Evolutionary conservation across 2,113 vertebrate genomes (phyloP), one percentile per base, ranked within the genome.

Genomic region (Seriola quinqueradiata): DNA sequence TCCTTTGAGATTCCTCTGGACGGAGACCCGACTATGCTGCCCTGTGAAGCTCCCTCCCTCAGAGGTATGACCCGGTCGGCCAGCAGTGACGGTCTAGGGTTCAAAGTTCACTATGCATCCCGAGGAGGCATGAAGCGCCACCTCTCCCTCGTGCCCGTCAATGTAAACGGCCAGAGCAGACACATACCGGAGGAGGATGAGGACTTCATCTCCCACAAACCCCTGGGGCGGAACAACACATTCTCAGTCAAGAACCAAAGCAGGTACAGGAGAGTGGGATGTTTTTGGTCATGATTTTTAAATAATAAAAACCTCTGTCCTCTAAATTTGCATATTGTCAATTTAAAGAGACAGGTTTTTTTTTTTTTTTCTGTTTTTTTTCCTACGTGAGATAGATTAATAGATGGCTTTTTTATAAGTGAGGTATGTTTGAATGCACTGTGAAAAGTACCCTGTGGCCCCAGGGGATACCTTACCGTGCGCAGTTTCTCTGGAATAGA

Each of bases 1-100:
- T 99, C 98, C 0, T 99, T 99, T 95, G 97, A 99, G 88, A 99
- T 99, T 90, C 97, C 97, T 82, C 96, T 99, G 89, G 97, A 98
- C 76, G 97, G 96, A 83, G 97, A 97, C 80, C 94, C 95, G 63
- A 92, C 67, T 54, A 48, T 93, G 59, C 93, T 84, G 4, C 86
- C 89, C 4, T 57, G 93, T 63, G 40, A 95, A 65, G 78, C 63
- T 13, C 79, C 95, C 48, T 86, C 83, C 68, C 93, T 86, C 82
- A 69, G 79, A 1, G 95, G 95, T 38, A 96, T 99, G 81, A 96
- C 94, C 3, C 96, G 98, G 87, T 99, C 97, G 6, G 88, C 96
- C 75, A 99, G 98, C 89, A 98, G 97, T 25, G 97, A 99, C 67
- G 96, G 97, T 25, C 95, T 99, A 40, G 84, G 95, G 16, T 91